Evolutionary conservation across 1,140 invertebrate genomes (phyloP).

Genomic region (Elymnias hypermnestra): DNA sequence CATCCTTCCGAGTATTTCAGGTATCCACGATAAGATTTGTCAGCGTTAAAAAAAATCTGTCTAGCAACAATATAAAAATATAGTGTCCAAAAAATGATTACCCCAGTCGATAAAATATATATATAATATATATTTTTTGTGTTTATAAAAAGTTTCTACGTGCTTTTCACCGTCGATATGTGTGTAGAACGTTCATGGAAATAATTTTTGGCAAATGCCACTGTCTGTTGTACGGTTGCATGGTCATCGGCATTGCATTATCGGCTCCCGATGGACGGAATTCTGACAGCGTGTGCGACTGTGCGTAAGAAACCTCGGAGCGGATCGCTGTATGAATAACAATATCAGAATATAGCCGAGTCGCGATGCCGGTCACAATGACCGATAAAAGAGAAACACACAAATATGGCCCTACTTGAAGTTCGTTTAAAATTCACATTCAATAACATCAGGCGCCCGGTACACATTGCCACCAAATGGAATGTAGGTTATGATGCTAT

Average conservation of each 20-base stretch:
- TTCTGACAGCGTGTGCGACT: constrained; percentile 41
- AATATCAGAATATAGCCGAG: constrained; percentile 62
- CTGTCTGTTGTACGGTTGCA: constrained; percentile 12
- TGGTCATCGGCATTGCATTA: too few relatives aligned
- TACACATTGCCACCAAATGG: constrained; percentile 47
- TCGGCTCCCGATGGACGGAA: constrained; percentile 45
- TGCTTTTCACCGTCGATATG: too few relatives aligned
- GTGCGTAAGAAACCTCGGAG: constrained; percentile 54
- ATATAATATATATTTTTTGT: too few relatives aligned
- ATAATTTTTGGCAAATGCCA: neutral
- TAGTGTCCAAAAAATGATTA: too few relatives aligned
- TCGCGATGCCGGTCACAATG: constrained; percentile 56
- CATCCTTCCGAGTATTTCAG: too few relatives aligned
- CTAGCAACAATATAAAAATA: too few relatives aligned
- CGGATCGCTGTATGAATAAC: constrained; percentile 60
- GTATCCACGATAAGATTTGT: too few relatives aligned
- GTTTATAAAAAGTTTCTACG: too few relatives aligned
- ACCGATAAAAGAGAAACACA: constrained; percentile 66
- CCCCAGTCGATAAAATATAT: too few relatives aligned
- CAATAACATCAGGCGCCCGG: constrained; percentile 36
- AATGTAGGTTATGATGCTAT: constrained; percentile 75
- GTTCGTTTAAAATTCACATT: constrained; percentile 68
- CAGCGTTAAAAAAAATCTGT: too few relatives aligned
- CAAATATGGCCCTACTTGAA: constrained; percentile 61
- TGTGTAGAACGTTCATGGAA: too few relatives aligned